A percentile compares a stretch with the other conserved stretches of the same genome.
Conservation (phyloP, 2,797 vertebrate species). For the Channa striata region DNA sequence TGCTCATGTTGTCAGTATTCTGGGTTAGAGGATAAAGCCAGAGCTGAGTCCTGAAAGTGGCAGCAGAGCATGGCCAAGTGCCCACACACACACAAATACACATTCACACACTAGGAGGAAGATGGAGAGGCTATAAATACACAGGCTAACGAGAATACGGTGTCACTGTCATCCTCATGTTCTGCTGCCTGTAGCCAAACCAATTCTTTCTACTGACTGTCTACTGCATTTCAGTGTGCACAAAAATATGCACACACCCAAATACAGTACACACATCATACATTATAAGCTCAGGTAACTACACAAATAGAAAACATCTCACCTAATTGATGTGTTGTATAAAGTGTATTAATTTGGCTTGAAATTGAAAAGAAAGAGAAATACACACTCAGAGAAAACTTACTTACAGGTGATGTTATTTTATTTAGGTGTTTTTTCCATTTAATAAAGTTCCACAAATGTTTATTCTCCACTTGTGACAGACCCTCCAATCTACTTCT, state of each 20-base stretch:
- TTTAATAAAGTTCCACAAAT: background rate
- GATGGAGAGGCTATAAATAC: slow-evolving; percentile 81
- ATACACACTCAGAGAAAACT: too few species aligned
- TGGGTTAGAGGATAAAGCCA: slow-evolving; percentile 60
- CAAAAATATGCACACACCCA: slow-evolving; percentile 13
- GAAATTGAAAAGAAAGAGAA: background rate
- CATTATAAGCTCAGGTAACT: slow-evolving; percentile 31
- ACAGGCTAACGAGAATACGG: slow-evolving; percentile 73
- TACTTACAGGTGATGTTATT: background rate
- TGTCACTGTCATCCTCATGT: slow-evolving; percentile 67
- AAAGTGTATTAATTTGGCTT: background rate
- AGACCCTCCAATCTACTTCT: too few species aligned
- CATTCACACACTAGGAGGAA: slow-evolving; percentile 59
- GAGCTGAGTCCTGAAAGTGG: slow-evolving; percentile 71
- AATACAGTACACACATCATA: slow-evolving; percentile 25
- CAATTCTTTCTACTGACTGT: slow-evolving; percentile 54
- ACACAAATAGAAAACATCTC: slow-evolving; percentile 9
- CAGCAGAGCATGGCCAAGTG: slow-evolving; percentile 68
- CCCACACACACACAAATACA: slow-evolving; percentile 45
- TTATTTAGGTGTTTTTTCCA: background rate
- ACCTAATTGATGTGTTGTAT: background rate
- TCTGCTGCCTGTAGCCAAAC: slow-evolving; percentile 58
- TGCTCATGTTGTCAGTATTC: slow-evolving; percentile 69
- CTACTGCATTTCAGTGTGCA: slow-evolving; percentile 18
- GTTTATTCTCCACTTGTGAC: too few species aligned